Evolutionary conservation across 2,113 vertebrate species (phyloP).

Genomic region (Labeo catla): DNA sequence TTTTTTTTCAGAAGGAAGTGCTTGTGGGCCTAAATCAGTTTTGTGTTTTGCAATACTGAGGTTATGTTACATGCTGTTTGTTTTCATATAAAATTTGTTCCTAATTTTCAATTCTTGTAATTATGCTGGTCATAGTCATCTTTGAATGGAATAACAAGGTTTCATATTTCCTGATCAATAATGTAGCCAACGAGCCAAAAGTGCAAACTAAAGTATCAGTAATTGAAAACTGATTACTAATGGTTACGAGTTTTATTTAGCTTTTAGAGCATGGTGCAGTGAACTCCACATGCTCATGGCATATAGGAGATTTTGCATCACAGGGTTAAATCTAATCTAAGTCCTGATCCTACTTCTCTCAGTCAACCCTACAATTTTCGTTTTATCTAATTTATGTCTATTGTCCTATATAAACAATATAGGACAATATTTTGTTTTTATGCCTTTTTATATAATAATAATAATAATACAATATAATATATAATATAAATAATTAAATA

Average conservation of each 20-base stretch:
- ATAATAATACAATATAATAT: too few relatives aligned
- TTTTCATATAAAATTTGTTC: background rate
- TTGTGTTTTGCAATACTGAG: background rate
- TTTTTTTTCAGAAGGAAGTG: background rate
- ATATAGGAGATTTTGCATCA: background rate
- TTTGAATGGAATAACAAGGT: background rate
- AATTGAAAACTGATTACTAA: background rate
- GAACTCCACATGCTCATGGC: background rate
- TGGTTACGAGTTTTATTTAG: background rate
- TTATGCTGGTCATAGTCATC: background rate
- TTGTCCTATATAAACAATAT: too few relatives aligned
- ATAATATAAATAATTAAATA: too few relatives aligned
- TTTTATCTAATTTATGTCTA: background rate
- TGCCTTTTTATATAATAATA: too few relatives aligned
- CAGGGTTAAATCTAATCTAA: background rate
- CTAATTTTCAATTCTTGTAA: background rate
- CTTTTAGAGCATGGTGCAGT: background rate
- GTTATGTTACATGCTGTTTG: background rate
- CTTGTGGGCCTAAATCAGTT: background rate
- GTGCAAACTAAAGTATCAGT: background rate
- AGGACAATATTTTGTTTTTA: too few relatives aligned
- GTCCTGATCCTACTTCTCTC: background rate
- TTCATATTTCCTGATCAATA: background rate
- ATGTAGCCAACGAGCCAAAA: background rate
- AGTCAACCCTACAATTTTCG: background rate